These are phyloP conservation scores for Delphinus delphis DNA, from an alignment of 2,113 vertebrate genomes.

Conservation along the genomic window DNA sequence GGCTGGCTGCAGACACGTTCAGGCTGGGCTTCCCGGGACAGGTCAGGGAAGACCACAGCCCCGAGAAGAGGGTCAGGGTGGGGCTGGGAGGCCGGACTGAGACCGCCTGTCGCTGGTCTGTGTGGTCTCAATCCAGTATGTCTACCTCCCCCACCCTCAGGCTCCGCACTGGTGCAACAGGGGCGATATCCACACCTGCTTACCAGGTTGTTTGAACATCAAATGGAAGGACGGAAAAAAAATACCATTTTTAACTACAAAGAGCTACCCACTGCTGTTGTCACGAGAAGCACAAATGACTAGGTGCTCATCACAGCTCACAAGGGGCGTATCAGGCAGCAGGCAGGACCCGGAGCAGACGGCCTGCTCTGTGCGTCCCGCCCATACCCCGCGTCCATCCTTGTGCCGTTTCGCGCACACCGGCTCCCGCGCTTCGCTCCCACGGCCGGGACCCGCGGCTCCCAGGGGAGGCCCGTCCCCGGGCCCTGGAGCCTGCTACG, in stretches of 20 bases:
- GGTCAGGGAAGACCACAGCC: accelerated
- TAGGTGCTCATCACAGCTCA: accelerated
- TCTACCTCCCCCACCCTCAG: background rate
- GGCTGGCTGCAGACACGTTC: background rate
- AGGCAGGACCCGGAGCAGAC: background rate
- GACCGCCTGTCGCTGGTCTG: no score
- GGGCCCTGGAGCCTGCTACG: accelerated
- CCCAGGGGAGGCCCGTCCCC: background rate
- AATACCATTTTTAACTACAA: accelerated
- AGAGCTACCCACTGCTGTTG: background rate
- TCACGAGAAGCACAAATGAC: background rate
- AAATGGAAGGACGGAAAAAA: accelerated
- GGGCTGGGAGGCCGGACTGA: background rate
- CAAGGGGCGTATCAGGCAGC: accelerated
- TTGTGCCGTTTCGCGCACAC: accelerated
- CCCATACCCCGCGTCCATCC: accelerated
- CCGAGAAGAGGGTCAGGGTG: background rate
- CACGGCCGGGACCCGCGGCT: accelerated
- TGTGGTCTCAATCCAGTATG: background rate
- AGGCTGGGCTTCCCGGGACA: accelerated
- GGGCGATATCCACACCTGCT: background rate
- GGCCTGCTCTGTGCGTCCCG: accelerated
- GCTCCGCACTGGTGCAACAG: background rate
- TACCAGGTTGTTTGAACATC: background rate
- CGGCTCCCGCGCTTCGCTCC: background rate